phyloP scores from a whole-genome alignment of 2,113 vertebrate species.

The Melanerpes formicivorus region DNA sequence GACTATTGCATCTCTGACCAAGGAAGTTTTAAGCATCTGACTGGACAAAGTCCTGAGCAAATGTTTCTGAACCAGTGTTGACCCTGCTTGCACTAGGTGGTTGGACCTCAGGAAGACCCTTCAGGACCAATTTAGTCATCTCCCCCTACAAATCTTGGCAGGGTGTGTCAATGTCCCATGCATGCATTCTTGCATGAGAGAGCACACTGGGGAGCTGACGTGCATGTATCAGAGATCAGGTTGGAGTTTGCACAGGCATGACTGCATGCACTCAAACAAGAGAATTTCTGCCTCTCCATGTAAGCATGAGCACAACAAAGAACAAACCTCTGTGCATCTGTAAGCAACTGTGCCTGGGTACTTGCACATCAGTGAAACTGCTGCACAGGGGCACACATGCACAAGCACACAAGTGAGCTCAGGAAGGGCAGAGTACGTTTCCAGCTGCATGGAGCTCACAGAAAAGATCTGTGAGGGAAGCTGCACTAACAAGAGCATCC shows the following conservation, averaged over 20 bases:
- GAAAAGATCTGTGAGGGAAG: conserved; percentile 18
- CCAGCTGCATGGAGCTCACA: not conserved
- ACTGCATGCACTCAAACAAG: fast-evolving
- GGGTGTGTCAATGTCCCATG: fast-evolving
- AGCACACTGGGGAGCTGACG: fast-evolving
- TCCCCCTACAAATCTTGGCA: not conserved
- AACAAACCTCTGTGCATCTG: not conserved
- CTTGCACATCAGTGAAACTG: not conserved
- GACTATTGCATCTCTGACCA: not conserved
- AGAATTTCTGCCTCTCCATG: not conserved
- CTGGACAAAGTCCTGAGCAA: not conserved
- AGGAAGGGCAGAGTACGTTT: not conserved
- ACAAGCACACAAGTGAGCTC: not conserved
- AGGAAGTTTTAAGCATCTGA: not conserved
- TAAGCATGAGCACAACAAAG: not conserved
- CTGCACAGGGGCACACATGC: not conserved
- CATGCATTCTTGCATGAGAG: not conserved
- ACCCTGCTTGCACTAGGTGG: not conserved
- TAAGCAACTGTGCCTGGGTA: not conserved
- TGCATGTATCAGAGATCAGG: not conserved
- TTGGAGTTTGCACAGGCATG: fast-evolving
- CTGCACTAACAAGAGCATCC: not conserved
- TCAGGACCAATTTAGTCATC: not conserved
- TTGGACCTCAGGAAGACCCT: not conserved
- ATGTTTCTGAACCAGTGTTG: not conserved